phyloP scores from a whole-genome alignment of 2,888 invertebrate genomes.

The Apamea crenata region DNA sequence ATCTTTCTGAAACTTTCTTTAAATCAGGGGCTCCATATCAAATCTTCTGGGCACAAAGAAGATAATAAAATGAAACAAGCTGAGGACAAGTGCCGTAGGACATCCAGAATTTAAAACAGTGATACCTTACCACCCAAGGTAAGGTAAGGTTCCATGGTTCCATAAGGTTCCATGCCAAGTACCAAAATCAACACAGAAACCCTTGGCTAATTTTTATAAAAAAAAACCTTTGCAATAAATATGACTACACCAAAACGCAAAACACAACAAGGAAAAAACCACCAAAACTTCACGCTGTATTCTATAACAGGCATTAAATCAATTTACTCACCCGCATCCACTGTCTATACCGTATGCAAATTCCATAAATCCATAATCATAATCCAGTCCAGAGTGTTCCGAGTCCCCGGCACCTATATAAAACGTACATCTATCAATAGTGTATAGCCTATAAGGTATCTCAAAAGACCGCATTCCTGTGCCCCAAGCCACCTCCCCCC shows the following conservation, averaged over 20 bases:
- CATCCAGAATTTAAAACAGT: neutral
- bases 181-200: neutral
- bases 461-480: slow-evolving; percentile 88
- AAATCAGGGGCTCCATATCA: neutral
- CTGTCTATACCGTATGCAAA: slow-evolving; percentile 27
- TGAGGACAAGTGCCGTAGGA: neutral
- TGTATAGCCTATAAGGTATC: slow-evolving; percentile 85
- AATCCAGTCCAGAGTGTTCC: slow-evolving; percentile 69
- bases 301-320: slow-evolving; percentile 26
- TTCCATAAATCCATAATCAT: slow-evolving; percentile 36
- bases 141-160: neutral
- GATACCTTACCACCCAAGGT: neutral
- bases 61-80: neutral
- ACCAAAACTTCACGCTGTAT: slow-evolving; percentile 20
- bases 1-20: neutral
- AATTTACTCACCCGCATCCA: slow-evolving; percentile 14
- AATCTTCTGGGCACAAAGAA: neutral
- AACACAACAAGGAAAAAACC: slow-evolving; percentile 8
- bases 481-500: slow-evolving; percentile 76
- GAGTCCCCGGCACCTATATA: slow-evolving; percentile 72
- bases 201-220: neutral
- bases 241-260: neutral
- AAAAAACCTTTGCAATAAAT: neutral
- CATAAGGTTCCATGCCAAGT: neutral
- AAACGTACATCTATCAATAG: slow-evolving; percentile 82